These are phyloP conservation scores for Eulemur albifrons DNA, from an alignment of 2,797 vertebrate genomes.

Conservation along the genomic window DNA sequence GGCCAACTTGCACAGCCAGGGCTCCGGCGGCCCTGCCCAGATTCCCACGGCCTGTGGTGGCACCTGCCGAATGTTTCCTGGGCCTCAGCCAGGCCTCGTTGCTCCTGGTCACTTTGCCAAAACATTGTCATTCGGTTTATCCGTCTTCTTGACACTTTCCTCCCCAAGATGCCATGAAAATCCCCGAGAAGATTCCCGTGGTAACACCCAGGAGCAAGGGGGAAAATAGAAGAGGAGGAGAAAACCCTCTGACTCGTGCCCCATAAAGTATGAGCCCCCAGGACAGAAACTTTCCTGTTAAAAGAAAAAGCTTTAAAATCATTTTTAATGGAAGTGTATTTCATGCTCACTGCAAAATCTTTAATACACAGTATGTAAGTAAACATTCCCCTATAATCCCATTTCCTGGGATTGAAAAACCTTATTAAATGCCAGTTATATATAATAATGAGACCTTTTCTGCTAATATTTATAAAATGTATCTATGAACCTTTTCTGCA, in stretches of 20 bases:
- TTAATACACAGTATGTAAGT: neutral
- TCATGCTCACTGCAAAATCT: neutral
- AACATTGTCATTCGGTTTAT: neutral
- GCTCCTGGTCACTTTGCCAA: neutral
- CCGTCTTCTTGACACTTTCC: neutral
- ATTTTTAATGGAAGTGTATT: neutral
- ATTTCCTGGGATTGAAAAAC: neutral
- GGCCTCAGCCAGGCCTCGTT: neutral
- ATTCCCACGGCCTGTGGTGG: neutral
- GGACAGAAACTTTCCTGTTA: neutral
- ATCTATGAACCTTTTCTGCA: neutral
- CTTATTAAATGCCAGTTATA: neutral
- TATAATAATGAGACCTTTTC: neutral
- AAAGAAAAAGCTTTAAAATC: neutral
- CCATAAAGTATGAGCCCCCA: neutral
- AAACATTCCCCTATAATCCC: neutral
- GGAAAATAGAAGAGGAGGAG: neutral
- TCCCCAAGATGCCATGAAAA: too few relatives aligned
- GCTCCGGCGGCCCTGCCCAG: neutral
- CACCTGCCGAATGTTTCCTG: neutral
- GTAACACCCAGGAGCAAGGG: neutral
- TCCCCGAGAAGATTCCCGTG: neutral
- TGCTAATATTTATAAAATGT: neutral
- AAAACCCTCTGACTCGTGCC: neutral
- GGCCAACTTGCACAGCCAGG: accelerated